Evolutionary conservation across 1,140 invertebrate genomes (phyloP).

Genomic region (Grapholita molesta): DNA sequence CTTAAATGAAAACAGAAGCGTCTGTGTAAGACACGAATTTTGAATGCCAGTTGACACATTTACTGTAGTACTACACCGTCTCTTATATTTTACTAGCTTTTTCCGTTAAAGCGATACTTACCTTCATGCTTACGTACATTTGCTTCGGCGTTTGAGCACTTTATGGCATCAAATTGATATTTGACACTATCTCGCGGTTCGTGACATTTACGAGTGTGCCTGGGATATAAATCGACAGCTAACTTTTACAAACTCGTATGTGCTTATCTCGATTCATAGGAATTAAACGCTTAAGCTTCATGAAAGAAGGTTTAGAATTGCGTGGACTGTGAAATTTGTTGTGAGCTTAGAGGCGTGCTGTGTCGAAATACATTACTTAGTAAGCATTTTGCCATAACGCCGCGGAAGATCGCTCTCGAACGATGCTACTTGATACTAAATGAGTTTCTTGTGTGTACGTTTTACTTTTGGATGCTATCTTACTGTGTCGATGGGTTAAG

Average conservation of each 20-base stretch:
- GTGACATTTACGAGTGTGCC: background rate
- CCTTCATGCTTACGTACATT: background rate
- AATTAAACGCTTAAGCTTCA: background rate
- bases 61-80: too few species aligned
- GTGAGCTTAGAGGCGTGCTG: background rate
- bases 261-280: background rate
- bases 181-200: background rate
- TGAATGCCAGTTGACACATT: too few species aligned
- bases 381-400: background rate
- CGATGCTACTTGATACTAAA: background rate
- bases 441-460: background rate
- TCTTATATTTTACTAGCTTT: background rate
- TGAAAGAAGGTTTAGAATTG: background rate
- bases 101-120: background rate
- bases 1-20: too few species aligned
- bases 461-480: too few species aligned
- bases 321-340: background rate
- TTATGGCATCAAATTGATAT: background rate
- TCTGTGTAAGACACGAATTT: too few species aligned
- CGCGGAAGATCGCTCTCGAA: background rate
- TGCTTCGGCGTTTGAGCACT: background rate
- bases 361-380: background rate
- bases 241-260: background rate
- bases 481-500: too few species aligned
- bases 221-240: background rate